phyloP scores from a whole-genome alignment of 2,113 vertebrate species.

The Megaceryle maxima region DNA sequence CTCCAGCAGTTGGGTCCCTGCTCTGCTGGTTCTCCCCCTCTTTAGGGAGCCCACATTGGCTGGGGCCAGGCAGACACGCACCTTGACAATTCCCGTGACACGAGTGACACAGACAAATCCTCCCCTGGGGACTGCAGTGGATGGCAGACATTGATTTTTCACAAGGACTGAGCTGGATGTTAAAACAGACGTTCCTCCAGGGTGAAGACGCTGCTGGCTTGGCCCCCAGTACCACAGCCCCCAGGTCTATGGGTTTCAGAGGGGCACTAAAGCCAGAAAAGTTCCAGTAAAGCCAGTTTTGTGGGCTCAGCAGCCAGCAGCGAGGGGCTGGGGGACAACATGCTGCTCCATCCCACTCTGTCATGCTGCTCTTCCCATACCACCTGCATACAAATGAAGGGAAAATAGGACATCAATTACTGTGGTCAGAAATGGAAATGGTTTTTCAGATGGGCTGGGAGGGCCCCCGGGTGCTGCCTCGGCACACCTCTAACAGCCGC shows the following conservation, averaged over 20 bases:
- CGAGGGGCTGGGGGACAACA: fast-evolving
- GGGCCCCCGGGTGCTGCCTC: background rate
- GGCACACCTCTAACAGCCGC: background rate
- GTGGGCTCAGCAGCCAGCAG: background rate
- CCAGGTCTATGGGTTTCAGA: fast-evolving
- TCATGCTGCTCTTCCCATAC: background rate
- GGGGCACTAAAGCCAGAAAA: background rate
- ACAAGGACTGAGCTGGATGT: background rate
- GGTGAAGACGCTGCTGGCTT: background rate
- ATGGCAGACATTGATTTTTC: background rate
- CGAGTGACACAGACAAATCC: background rate
- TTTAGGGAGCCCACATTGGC: background rate
- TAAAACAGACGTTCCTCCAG: background rate
- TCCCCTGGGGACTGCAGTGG: background rate
- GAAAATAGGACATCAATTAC: background rate
- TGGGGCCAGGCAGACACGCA: fast-evolving
- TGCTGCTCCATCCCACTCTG: fast-evolving
- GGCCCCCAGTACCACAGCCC: fast-evolving
- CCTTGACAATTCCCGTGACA: background rate
- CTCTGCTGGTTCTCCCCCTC: fast-evolving
- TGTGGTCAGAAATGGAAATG: background rate
- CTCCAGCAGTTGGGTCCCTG: background rate
- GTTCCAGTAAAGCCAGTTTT: background rate
- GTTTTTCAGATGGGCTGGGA: background rate
- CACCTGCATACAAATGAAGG: slow-evolving; percentile 10